Conservation (phyloP, 2,888 invertebrate genomes). For the Hoplodrina ambigua region DNA sequence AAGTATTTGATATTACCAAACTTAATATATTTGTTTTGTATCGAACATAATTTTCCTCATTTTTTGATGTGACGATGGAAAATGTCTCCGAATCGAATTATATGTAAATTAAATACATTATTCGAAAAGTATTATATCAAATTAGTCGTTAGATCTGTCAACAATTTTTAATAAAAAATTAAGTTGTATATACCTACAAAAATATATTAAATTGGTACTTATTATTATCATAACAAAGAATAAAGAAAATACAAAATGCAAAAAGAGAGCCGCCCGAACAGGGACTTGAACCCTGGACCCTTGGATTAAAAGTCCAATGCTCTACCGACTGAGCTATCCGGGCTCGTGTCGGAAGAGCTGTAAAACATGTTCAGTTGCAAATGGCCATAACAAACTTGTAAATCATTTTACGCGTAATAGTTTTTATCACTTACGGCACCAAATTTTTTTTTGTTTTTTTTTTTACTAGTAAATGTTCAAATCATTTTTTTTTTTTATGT, state of each 20-base stretch:
- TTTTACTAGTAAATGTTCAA: too few relatives aligned
- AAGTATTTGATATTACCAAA: too few relatives aligned
- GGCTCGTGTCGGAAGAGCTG: conserved; percentile 66
- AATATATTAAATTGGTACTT: background rate
- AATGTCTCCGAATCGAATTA: background rate
- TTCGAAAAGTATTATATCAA: too few relatives aligned
- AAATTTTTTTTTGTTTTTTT: background rate
- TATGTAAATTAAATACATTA: too few relatives aligned
- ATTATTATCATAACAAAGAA: background rate
- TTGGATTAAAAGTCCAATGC: conserved; percentile 91
- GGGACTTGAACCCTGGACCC: conserved; percentile 91
- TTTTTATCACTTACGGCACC: background rate
- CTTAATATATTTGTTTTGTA: background rate
- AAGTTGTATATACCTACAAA: too few relatives aligned
- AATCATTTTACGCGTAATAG: background rate
- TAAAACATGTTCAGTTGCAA: conserved; percentile 43
- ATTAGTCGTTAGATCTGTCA: too few relatives aligned
- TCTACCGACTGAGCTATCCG: conserved; percentile 91
- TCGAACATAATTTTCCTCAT: background rate
- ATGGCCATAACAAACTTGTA: background rate
- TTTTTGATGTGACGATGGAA: background rate
- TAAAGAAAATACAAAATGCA: conserved; percentile 5
- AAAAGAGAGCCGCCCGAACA: conserved; percentile 87
- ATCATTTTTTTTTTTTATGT: too few relatives aligned
- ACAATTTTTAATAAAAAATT: too few relatives aligned